Evolutionary conservation across 2,888 invertebrate genomes (phyloP).

Genomic region (Seira ritae): DNA sequence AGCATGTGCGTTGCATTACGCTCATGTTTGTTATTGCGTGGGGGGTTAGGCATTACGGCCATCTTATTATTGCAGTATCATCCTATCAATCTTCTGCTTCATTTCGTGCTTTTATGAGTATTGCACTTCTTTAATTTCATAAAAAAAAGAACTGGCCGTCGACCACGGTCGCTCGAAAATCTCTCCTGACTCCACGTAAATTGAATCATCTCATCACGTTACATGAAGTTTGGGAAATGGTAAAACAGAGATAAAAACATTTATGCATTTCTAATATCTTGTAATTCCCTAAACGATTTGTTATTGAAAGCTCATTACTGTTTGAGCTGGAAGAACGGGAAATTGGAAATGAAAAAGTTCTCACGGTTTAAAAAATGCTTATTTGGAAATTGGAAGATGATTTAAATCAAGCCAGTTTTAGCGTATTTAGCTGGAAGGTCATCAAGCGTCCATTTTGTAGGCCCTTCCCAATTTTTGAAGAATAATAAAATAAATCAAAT

Average conservation of each 20-base stretch:
- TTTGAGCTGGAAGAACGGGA: neutral
- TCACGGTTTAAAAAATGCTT: neutral
- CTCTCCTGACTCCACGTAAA: conserved; percentile 9
- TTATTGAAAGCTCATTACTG: conserved; percentile 31
- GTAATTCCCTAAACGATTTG: conserved; percentile 38
- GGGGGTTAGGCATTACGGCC: neutral
- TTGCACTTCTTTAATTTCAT: conserved; percentile 34
- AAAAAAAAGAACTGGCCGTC: neutral
- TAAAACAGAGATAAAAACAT: conserved; percentile 29
- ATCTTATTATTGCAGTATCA: conserved; percentile 22
- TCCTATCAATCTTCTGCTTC: conserved; percentile 32
- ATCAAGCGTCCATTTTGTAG: neutral
- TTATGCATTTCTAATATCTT: conserved; percentile 4
- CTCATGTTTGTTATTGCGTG: conserved; percentile 24
- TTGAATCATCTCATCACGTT: conserved; percentile 19
- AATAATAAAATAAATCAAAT: no score
- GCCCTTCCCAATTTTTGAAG: neutral
- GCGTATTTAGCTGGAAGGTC: no score
- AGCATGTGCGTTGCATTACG: conserved; percentile 58
- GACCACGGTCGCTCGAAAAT: neutral
- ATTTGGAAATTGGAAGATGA: no score
- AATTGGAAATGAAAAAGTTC: neutral
- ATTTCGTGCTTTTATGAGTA: conserved; percentile 29
- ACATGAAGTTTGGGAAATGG: neutral
- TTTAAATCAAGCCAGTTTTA: no score